Evolutionary conservation across 2,113 vertebrate species (phyloP), one percentile per base, ranked within the genome.

Genomic region (Microtus oregoni): DNA sequence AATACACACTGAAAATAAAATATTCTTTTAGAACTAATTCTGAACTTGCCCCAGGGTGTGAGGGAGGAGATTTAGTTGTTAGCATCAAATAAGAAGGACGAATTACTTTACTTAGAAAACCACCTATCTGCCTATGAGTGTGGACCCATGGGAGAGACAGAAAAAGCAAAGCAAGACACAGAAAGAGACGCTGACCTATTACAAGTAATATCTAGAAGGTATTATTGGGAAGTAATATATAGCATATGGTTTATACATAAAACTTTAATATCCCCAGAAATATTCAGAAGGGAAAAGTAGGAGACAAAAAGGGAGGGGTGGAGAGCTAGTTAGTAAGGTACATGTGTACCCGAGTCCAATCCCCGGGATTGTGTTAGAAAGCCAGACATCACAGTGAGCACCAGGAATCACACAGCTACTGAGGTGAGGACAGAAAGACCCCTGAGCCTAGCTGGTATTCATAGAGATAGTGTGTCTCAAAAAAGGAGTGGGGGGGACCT

Each of bases 11-110:
- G 86, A 94, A 94, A 92, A 87, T 63, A 94, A 95, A 92, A 22
- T 26, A 94, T 95, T 88, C 70, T 92, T 93, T 70, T 67, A 88
- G 24, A 95, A 92, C 28, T 47, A 88, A 85, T 7, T 90, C 85
- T 92, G n/a, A 94, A n/a, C n/a, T 85, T 50, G 7, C 14, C 15
- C 22, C 22, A 1, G 35, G 32, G 12, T 24, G 35, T n/a, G n/a
- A n/a, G 11, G 38, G 86, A 38, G 70, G 32, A 90, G 86, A 93
- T 58, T 8, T 68, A 2, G 55, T 11, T 15, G 8, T 38, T 81
- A 14, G 90, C 55, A 47, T 93, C 22, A 89, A 81, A 79, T 77
- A 82, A 86, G 50, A 24, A 92, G 89, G 35, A 78, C 30, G 85
- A 81, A 89, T n/a, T 75, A 65, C 47, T 65, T 32, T 63, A 94